Percentiles rank a stretch among this genome's conserved stretches.
These are phyloP conservation scores for Cromileptes altivelis DNA, from an alignment of 2,113 vertebrate genomes.

Conservation along the genomic window DNA sequence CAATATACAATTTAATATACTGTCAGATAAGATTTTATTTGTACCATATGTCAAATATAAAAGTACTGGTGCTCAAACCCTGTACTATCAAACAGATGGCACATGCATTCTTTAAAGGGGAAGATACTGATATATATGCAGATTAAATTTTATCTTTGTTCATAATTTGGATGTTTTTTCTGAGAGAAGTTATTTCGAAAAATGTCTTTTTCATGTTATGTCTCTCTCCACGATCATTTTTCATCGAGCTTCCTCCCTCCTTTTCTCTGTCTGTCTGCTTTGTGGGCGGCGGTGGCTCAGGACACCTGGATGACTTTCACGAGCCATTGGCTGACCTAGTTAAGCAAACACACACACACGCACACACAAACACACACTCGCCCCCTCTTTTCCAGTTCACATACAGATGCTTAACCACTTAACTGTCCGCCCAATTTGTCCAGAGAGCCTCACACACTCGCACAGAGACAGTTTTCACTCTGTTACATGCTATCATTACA, in stretches of 20 bases:
- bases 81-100: background rate
- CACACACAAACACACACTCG: conserved; percentile 28
- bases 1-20: too few species aligned
- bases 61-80: too few species aligned
- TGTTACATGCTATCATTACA: conserved; percentile 53
- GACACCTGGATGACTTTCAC: conserved; percentile 82
- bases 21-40: too few species aligned
- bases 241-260: background rate
- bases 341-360: conserved; percentile 62
- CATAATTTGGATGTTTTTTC: background rate
- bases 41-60: too few species aligned
- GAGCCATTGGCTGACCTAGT: conserved; percentile 77
- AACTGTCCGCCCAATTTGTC: conserved; percentile 65
- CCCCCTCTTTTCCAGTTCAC: conserved; percentile 64
- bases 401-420: conserved; percentile 70
- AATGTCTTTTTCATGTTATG: background rate
- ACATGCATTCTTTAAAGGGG: background rate
- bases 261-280: conserved; percentile 45
- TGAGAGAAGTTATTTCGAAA: too few species aligned
- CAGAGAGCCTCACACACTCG: conserved; percentile 26
- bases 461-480: conserved; percentile 51
- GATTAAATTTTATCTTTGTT: background rate
- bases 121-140: background rate
- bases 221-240: background rate
- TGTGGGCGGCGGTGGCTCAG: conserved; percentile 63